Evolutionary conservation across 2,797 vertebrate genomes (phyloP), one percentile per base, ranked within the genome.

Genomic region (Synaphobranchus kaupii): DNA sequence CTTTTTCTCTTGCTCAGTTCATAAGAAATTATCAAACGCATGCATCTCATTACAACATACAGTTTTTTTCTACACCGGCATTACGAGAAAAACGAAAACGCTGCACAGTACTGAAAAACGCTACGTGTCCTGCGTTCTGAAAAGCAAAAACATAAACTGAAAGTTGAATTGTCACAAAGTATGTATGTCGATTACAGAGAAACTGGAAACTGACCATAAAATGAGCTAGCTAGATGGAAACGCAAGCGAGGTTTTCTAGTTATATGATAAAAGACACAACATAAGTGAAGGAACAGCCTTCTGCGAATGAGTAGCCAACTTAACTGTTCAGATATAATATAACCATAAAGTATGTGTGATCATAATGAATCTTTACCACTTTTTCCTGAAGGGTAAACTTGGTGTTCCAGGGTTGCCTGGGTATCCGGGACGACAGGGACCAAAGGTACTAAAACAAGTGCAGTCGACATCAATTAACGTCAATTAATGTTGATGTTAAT

Each of bases 351-450:
- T 22, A 0, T 7, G 17, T 22, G 34, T 47, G 34, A 78, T 78
- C 39, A 39, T 31, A 71, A n/a, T 87, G 87, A 84, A 87, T 76
- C 34, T 90, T 31, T 63, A 50, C 88, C 31, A 83, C 84, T 68
- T 83, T 84, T 87, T 0, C 92, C 86, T 31, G 5, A 71, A 99
- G 98, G 98, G 98, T 85, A 98, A 97, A 85, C 95, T 99, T 78
- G 98, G 98, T 0, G 93, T 99, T 39, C 98, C 98, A 0, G 98
- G 98, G 56, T 95, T 99, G 88, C 98, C 98, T 0, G 98, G 98
- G 56, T 98, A 99, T 87, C 97, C 97, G 1, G 98, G 98, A 88
- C 96, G 97, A 89, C 97, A 96, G 89, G 98, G 98, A 83, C 83
- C 96, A 52, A 99, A 99, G 97, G 98, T 98, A 94, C 96, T 94